phyloP scores from a whole-genome alignment of 1,140 invertebrate species.

The Lepidurus apus region DNA sequence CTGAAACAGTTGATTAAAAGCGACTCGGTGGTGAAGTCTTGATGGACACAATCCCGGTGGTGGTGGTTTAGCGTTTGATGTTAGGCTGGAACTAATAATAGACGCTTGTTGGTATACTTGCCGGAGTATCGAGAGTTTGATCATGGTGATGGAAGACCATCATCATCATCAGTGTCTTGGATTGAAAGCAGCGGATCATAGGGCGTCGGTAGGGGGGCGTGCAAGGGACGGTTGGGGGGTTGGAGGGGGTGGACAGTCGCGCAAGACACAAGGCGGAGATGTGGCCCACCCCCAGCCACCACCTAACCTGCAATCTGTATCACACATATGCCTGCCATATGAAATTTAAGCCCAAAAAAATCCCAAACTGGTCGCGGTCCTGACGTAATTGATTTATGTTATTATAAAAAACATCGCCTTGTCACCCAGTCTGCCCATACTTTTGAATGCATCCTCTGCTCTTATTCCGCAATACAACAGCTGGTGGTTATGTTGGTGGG shows the following conservation, averaged over 20 bases:
- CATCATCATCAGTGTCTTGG: slow-evolving; percentile 13
- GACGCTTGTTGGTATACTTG: too few relatives aligned
- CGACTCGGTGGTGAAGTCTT: neutral
- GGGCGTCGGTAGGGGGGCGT: slow-evolving; percentile 8
- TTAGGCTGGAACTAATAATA: neutral
- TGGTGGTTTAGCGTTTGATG: too few relatives aligned
- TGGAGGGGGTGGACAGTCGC: slow-evolving; percentile 20
- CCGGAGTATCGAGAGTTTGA: neutral
- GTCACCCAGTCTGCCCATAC: too few relatives aligned
- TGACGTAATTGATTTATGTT: too few relatives aligned
- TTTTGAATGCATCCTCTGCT: too few relatives aligned
- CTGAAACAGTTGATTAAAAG: slow-evolving; percentile 18
- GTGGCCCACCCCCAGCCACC: neutral
- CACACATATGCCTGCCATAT: neutral
- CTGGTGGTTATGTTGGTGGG: neutral
- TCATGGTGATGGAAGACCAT: neutral
- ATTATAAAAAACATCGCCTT: too few relatives aligned
- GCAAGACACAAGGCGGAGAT: neutral
- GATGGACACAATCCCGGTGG: neutral
- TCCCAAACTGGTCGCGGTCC: too few relatives aligned
- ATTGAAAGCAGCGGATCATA: slow-evolving; percentile 11
- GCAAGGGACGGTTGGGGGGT: slow-evolving; percentile 3
- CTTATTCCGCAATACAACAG: too few relatives aligned
- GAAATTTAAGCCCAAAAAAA: neutral
- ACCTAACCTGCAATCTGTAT: slow-evolving; percentile 10